Evolutionary conservation across 1,140 invertebrate species (phyloP), one percentile per base, ranked within the genome.

Genomic region (Drosophila rufa): DNA sequence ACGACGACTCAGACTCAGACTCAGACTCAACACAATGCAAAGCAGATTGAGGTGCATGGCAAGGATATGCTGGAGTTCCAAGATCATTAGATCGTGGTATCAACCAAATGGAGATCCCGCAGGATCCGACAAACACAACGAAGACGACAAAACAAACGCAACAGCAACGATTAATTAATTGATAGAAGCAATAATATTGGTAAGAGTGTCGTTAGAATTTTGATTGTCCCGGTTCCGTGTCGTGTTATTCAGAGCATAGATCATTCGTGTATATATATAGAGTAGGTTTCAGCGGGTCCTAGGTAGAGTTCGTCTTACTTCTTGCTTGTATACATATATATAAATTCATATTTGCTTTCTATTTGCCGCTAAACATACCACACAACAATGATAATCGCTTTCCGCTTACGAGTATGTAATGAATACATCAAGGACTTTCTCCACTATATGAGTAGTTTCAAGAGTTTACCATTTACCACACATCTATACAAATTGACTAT

Each of bases 151-250:
- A 76, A 76, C 74, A 67, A 76, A 75, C 73, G 62, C 43, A 76
- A 76, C 74, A 76, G 46, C 62, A 76, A 67, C 36, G 36, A 64
- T 25, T 46, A 43, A 36, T 12, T 65, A 68, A 40, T 36, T 75
- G 42, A 11, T 42, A 75, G 58, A 73, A 46, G 55, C 62, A 62
- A 15, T 30, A n/a, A 12, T 59, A 60, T 70, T 80, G 74, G 69
- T 64, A 68, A 74, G 66, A 79, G 78, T 73, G 85, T 90, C 81
- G 75, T 62, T 90, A 73, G 67, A 90, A 90, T 90, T 90, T 90
- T 90, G 85, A 90, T 90, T 90, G 85, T 90, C 85, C 85, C 85
- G 85, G 90, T 90, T 45, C 85, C 79, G 69, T 90, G 53, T 80
- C 78, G 75, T 83, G 51, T 75, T 68, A 59, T 56, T 84, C 77